A percentile compares a stretch with the other conserved stretches of the same genome.
phyloP scores from a whole-genome alignment of 2,113 vertebrate species.

The Pituophis catenifer region DNA sequence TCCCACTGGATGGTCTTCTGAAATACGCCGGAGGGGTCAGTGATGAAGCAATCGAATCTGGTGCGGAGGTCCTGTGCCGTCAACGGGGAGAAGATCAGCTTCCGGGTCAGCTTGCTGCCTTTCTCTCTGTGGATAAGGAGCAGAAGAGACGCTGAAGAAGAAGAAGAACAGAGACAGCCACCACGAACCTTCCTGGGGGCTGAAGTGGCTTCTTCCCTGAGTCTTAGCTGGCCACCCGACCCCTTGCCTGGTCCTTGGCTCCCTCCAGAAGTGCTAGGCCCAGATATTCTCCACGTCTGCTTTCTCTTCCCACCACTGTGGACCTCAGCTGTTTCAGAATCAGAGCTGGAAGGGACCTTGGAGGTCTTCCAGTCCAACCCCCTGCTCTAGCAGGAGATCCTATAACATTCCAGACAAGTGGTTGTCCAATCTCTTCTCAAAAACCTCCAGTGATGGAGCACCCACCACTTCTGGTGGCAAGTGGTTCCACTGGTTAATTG shows the following conservation, averaged over 20 bases:
- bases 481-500: rapidly evolving
- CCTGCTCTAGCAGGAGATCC: neutral
- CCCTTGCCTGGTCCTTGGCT: neutral
- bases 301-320: neutral
- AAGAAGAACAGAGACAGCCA: rapidly evolving
- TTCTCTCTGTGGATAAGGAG: neutral
- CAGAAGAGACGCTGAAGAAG: too few species aligned
- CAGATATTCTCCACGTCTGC: neutral
- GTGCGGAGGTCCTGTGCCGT: conserved; percentile 44
- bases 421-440: neutral
- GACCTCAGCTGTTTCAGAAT: neutral
- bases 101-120: neutral
- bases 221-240: neutral
- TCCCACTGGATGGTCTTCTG: neutral
- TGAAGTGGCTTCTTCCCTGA: neutral
- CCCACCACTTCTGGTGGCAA: neutral
- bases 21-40: conserved; percentile 33
- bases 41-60: conserved; percentile 67
- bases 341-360: neutral
- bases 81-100: conserved; percentile 55
- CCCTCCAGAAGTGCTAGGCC: neutral
- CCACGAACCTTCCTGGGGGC: neutral
- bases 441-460: neutral
- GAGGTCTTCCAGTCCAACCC: neutral
- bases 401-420: rapidly evolving